Conservation (phyloP, 2,113 vertebrate genomes). For the Microtus ochrogaster region DNA sequence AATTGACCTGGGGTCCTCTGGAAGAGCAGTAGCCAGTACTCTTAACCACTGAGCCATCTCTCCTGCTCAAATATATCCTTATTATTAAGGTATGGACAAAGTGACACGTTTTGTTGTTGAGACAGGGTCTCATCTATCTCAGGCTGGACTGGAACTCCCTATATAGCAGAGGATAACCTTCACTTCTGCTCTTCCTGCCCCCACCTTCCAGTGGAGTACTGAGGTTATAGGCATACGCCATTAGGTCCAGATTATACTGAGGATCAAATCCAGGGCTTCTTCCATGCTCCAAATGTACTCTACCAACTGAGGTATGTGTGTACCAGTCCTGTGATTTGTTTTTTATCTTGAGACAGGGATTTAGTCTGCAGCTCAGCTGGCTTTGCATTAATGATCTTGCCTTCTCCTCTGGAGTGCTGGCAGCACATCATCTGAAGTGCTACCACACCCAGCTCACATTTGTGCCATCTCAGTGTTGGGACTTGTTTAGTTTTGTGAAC, state of each 20-base stretch:
- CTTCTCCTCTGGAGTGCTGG: not conserved
- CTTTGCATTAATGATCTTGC: not conserved
- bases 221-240: not conserved
- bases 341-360: not conserved
- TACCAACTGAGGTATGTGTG: not conserved
- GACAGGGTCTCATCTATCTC: not conserved
- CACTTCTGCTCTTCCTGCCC: not conserved
- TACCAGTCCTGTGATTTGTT: not conserved
- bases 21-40: not conserved
- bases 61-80: not conserved
- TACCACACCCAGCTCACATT: not conserved
- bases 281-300: not conserved
- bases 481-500: constrained; percentile 18
- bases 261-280: not conserved
- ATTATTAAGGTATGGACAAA: not conserved
- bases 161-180: not conserved
- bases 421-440: too few relatives aligned
- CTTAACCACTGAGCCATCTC: not conserved
- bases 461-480: not conserved
- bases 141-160: not conserved
- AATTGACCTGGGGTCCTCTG: not conserved
- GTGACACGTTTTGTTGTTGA: not conserved
- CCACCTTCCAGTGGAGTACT: not conserved
- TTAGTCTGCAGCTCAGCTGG: not conserved
- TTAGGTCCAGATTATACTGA: not conserved